Base-by-base conservation (phyloP, 2,888 invertebrate species). In the Reticulitermes lucifugus region DNA sequence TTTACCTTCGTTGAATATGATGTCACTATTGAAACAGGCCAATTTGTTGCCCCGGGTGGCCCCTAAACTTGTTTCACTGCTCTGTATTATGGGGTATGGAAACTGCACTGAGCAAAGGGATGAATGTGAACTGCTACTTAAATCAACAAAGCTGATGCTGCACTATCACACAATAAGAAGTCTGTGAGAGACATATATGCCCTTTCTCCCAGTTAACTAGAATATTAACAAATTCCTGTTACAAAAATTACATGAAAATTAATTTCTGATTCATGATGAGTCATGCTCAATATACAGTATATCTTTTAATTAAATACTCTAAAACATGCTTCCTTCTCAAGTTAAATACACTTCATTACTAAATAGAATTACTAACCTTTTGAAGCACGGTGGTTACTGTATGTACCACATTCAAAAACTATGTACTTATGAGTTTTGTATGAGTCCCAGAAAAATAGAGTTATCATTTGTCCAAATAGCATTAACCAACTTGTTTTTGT, bases 41-140 rank as follows among this genome's bases (percentile, higher is more conserved):
- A 65, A 6, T 65, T n/a, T 5, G 1, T 79, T 21, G 80, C n/a
- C 29, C 41, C 41, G 35, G 35, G 80, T 80, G 59, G 60, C 41
- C 83, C 46, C 71, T 22, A n/a, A 51, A 29, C 60, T 29, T 83
- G 51, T 83, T 83, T 71, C 60, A 80, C 29, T 80, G 60, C 59
- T 60, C 80, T 60, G 35, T n/a, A 59, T 79, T 9, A 35, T 35
- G 79, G 79, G 79, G 82, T 41, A 29, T 43, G 35, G 29, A 71
- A 82, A 51, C 29, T 73, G 43, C 46, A 71, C 51, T 71, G 83
- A 71, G 71, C 83, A 83, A 71, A 83, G 51, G 83, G 83, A 71
- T 83, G 71, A 71, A 71, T 83, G 73, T 71, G 29, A 80, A 59
- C 29, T 55, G 35, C 60, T 60, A 21, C 35, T 80, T 46, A 46